Conservation (phyloP, 2,797 vertebrate genomes). For the Cygnus olor region DNA sequence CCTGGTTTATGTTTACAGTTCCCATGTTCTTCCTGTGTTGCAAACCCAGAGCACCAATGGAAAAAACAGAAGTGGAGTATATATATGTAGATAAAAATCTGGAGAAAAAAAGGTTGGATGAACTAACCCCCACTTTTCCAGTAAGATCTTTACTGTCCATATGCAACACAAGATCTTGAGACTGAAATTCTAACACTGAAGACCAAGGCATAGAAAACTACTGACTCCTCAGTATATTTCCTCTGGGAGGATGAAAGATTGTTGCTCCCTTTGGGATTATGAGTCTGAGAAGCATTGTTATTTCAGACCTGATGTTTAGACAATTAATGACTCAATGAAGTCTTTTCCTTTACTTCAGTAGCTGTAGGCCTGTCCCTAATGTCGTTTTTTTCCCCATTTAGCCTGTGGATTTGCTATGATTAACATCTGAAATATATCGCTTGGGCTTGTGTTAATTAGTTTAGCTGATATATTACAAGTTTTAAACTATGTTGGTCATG, state of each 20-base stretch:
- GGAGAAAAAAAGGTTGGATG: background rate
- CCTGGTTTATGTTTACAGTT: background rate
- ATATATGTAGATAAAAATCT: background rate
- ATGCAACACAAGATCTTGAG: background rate
- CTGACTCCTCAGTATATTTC: background rate
- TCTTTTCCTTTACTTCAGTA: background rate
- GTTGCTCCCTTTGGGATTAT: background rate
- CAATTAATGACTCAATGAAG: conserved; percentile 5
- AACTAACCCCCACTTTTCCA: background rate
- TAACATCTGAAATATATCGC: conserved; percentile 30
- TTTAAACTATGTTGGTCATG: background rate
- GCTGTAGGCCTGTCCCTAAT: background rate
- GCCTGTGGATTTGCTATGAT: conserved; percentile 24
- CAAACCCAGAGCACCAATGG: background rate
- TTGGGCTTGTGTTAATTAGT: conserved; percentile 25
- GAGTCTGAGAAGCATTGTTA: background rate
- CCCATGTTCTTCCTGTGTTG: background rate
- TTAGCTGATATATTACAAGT: conserved; percentile 1
- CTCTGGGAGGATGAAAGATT: conserved; percentile 14
- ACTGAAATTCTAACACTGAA: background rate
- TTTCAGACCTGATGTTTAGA: conserved; percentile 43
- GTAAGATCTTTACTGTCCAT: background rate
- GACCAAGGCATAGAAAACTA: background rate
- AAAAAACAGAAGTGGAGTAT: background rate
- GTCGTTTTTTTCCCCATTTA: conserved; percentile 27